Evolutionary conservation across 2,888 invertebrate genomes (phyloP).

Genomic region (Diachrysia chrysitis): DNA sequence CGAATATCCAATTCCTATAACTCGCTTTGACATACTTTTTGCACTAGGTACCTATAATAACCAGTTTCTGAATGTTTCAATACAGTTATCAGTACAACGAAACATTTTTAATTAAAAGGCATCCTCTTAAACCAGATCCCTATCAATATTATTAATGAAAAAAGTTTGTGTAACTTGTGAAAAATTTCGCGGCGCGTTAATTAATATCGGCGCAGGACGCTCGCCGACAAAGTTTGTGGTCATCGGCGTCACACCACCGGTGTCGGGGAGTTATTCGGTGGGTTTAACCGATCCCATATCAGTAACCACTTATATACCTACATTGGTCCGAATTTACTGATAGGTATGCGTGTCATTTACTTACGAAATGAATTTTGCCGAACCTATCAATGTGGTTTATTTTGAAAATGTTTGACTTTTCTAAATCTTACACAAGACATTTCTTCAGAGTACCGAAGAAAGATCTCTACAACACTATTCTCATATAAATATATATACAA

Average conservation of each 20-base stretch:
- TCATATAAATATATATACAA: no score
- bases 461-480: no score
- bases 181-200: slow-evolving; percentile 31
- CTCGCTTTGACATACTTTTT: not conserved
- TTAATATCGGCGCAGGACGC: slow-evolving; percentile 30
- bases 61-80: not conserved
- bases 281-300: slow-evolving; percentile 2
- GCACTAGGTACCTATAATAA: not conserved
- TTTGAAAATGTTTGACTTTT: no score
- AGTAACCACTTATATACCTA: slow-evolving; percentile 3
- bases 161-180: slow-evolving; percentile 30
- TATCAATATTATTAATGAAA: slow-evolving; percentile 47
- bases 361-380: not conserved
- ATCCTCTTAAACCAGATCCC: slow-evolving; percentile 15
- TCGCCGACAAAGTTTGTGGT: slow-evolving; percentile 14
- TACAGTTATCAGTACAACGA: not conserved
- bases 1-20: not conserved
- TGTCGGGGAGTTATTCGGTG: not conserved
- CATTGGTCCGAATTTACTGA: not conserved
- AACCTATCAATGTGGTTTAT: no score
- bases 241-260: not conserved
- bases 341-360: not conserved
- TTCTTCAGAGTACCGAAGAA: no score
- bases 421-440: no score
- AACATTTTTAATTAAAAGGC: slow-evolving; percentile 37